Evolutionary conservation across 2,888 invertebrate species (phyloP), one percentile per base, ranked within the genome.

Genomic region (Tetramorium bicarinatum): DNA sequence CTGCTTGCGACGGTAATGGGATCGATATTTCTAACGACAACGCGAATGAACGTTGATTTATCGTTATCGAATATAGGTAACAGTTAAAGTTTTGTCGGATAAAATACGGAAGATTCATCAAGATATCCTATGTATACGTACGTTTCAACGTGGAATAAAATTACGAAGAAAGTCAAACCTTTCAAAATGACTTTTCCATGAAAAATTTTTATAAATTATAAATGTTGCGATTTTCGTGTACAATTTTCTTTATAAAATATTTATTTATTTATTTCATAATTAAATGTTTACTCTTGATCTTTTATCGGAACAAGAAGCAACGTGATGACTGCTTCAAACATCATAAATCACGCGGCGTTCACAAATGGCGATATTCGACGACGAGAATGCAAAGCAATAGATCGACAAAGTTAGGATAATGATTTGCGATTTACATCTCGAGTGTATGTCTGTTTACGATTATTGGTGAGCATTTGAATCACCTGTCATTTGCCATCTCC

Each of bases 1-100:
- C 79, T 72, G 79, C 79, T 71, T 47, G 79, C 71, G 59, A 80
- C 72, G 72, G 72, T 80, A 80, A 80, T 71, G 72, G 79, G 72
- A 80, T 88, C 88, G 87, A 88, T 88, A 88, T 88, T 86, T 84
- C 66, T 47, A 76, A 72, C 80, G 80, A 84, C 82, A 82, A 77
- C 75, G 79, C 79, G 64, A 61, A 69, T 83, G 83, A 88, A 87
- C 88, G 81, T 85, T 80, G 79, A 80, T 80, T 80, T 80, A 80
- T 80, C 72, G 79, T 80, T 80, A 80, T 80, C 79, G 59, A 72
- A 56, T 71, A 67, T 67, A 3, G 69, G 38, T 49, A 59, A 54
- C 69, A 72, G 49, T 67, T 72, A 61, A 47, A 72, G 59, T 80
- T 80, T 71, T 56, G 34, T 47, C 47, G 79, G n/a, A 21, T 59